Base-by-base conservation (phyloP, 2,113 vertebrate species). In the Plecturocebus donacophilus region DNA sequence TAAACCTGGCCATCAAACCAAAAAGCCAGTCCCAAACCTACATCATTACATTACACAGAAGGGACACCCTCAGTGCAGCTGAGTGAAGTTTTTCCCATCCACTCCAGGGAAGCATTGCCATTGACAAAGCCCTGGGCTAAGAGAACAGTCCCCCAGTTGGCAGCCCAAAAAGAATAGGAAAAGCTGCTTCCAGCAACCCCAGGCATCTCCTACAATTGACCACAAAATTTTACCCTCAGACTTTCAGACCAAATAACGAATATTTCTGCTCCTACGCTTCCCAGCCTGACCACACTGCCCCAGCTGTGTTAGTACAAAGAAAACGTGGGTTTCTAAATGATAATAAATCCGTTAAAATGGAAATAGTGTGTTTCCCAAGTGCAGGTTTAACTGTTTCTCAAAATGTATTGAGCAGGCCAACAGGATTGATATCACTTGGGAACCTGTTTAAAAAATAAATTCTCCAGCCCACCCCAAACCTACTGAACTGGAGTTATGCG, bases 201-300 rank as follows among this genome's bases (percentile, higher is more conserved):
- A 19, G 6, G 20, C 16, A 17, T 54, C 32, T 71, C 17, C 11
- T 23, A n/a, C 56, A 56, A 76, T 17, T 75, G 40, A 52, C 23
- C 17, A 2, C 23, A 14, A 3, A 77, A 52, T 6, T 17, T 47
- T 47, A n/a, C 27, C 42, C 10, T 25, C 16, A 38, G 45, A 3
- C 66, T 40, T 77, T 64, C 52, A 76, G 68, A 87, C 30, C 27
- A 49, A 73, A 68, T 27, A 42, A 16, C 64, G 17, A 52, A 83
- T 14, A 58, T 27, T 8, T 56, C 56, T 49, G 42, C 4, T 52
- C 75, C 45, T 56, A 42, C 47, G 12, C 35, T 84, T 85, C 20
- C 52, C 12, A 45, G 35, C 10, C 11, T 17, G 3, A 6, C 11
- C 35, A 54, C 20, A 11, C 12, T 0, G 0, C 27, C 10, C 11